Conservation (phyloP, 2,113 vertebrate genomes). For the Phocoena sinus region DNA sequence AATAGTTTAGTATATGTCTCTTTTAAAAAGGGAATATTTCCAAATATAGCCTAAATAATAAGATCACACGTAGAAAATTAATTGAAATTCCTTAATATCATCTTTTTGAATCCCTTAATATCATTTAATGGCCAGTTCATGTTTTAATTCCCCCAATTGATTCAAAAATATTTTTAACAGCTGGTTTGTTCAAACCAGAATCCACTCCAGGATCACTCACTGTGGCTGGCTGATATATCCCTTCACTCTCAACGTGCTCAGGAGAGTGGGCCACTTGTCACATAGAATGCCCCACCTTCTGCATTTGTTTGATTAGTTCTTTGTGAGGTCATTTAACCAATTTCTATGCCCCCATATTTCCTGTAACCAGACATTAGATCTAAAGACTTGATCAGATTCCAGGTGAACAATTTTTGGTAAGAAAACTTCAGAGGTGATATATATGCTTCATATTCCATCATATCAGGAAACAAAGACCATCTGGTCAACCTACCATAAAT, state of each 20-base stretch:
- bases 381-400: background rate
- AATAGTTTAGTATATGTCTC: background rate
- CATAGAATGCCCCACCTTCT: background rate
- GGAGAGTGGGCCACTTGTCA: background rate
- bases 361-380: background rate
- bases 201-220: background rate
- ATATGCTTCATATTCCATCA: background rate
- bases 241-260: background rate
- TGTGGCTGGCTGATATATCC: background rate
- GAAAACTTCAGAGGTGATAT: background rate
- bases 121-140: background rate
- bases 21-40: background rate
- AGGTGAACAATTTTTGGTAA: background rate
- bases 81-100: background rate
- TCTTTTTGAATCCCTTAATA: background rate
- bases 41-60: constrained; percentile 27
- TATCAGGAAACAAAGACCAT: background rate
- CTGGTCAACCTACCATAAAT: background rate
- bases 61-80: background rate
- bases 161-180: background rate
- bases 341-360: background rate
- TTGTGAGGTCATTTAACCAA: background rate
- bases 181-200: background rate
- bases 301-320: background rate
- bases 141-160: background rate